Evolutionary conservation across 2,797 vertebrate species (phyloP).

Genomic region (Tamandua tetradactyla): DNA sequence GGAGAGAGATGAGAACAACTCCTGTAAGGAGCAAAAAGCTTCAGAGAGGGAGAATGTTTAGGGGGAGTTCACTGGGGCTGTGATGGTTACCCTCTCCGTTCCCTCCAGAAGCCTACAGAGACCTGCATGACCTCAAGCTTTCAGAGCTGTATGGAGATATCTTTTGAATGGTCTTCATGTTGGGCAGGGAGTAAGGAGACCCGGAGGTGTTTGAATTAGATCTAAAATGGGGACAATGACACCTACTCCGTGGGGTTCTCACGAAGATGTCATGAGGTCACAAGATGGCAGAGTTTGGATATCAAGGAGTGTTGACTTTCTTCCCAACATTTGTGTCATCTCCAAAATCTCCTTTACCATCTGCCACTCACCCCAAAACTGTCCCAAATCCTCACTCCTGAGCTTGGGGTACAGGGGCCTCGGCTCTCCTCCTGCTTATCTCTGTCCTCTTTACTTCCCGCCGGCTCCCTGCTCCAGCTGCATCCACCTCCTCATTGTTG

Average conservation of each 20-base stretch:
- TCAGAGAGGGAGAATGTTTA: not conserved
- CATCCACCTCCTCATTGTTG: rapidly evolving
- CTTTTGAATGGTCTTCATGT: not conserved
- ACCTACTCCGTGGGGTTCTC: rapidly evolving
- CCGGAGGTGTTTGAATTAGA: not conserved
- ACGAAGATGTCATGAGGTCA: rapidly evolving
- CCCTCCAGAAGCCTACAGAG: not conserved
- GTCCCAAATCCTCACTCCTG: not conserved
- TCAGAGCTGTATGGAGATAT: rapidly evolving
- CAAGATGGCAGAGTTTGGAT: not conserved
- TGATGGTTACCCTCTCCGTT: rapidly evolving
- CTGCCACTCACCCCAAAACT: not conserved
- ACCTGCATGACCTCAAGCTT: not conserved
- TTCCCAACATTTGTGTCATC: not conserved
- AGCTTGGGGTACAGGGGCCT: not conserved
- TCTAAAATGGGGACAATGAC: not conserved
- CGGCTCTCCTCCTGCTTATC: not conserved
- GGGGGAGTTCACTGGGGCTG: too few species aligned
- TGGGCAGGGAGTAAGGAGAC: not conserved
- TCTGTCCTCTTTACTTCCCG: not conserved
- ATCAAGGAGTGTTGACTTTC: not conserved
- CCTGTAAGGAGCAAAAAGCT: rapidly evolving
- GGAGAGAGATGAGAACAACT: not conserved
- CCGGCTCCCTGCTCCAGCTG: not conserved
- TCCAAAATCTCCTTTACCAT: not conserved